Evolutionary conservation across 2,797 vertebrate genomes (phyloP).

Genomic region (Notamacropus eugenii): DNA sequence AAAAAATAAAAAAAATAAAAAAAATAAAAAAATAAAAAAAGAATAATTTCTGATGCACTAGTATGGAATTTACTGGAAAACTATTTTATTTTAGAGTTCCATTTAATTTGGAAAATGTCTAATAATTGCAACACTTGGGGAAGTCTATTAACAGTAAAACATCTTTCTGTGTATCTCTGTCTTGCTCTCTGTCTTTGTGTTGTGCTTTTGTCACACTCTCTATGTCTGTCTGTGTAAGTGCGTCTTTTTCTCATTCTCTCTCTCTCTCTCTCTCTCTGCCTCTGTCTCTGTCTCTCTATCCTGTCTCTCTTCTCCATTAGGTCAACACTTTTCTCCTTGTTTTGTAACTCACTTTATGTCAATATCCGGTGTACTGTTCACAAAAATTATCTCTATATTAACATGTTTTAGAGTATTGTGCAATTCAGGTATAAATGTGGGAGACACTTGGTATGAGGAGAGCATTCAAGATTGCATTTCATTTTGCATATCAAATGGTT

Average conservation of each 20-base stretch:
- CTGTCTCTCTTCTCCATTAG: background rate
- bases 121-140: background rate
- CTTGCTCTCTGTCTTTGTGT: background rate
- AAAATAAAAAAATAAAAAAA: no score
- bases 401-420: background rate
- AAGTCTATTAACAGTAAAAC: background rate
- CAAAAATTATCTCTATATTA: background rate
- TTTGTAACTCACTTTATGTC: background rate
- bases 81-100: background rate
- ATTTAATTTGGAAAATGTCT: background rate
- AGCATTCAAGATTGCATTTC: background rate
- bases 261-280: background rate
- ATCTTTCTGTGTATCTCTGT: background rate
- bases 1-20: no score
- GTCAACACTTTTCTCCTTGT: background rate
- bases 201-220: no score
- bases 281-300: no score
- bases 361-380: background rate
- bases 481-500: background rate
- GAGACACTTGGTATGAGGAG: background rate
- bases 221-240: background rate
- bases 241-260: background rate
- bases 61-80: background rate
- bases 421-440: background rate
- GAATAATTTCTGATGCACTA: no score